A percentile compares a stretch with the other conserved stretches of the same genome.
Evolutionary conservation across 1,140 invertebrate species (phyloP).

Genomic region (Elymnias hypermnestra): DNA sequence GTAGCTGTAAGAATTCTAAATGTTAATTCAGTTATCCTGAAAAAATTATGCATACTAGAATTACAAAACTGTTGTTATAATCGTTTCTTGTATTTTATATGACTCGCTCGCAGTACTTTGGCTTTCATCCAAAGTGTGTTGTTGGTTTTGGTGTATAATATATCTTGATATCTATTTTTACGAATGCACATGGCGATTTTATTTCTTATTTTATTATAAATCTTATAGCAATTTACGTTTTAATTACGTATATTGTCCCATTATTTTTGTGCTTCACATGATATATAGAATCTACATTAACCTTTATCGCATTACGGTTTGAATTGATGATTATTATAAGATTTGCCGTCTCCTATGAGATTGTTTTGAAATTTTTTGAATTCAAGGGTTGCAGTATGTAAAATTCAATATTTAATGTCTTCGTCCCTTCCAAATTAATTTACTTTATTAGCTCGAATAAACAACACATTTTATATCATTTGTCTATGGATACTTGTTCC

Average conservation of each 20-base stretch:
- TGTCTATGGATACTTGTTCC: no score
- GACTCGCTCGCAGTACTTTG: constrained; percentile 20
- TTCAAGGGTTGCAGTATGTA: no score
- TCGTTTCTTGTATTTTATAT: constrained; percentile 32
- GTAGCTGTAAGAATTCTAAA: no score
- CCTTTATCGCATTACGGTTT: neutral
- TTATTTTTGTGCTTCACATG: neutral
- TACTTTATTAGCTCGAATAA: no score
- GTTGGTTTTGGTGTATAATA: constrained; percentile 37
- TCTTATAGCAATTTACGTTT: neutral
- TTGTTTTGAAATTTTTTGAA: no score
- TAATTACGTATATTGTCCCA: neutral
- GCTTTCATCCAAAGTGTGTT: constrained; percentile 21
- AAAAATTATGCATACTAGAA: neutral
- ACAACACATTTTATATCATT: no score
- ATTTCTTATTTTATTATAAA: constrained; percentile 6
- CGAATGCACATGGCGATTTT: constrained; percentile 33
- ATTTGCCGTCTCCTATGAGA: no score
- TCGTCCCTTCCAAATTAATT: no score
- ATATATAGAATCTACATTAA: neutral
- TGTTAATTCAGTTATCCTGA: no score
- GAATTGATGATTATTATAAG: no score
- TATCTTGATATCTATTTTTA: constrained; percentile 44
- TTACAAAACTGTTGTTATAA: constrained; percentile 24
- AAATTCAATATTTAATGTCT: no score